Conservation (phyloP, 2,113 vertebrate species). For the Phalacrocorax pelagicus region DNA sequence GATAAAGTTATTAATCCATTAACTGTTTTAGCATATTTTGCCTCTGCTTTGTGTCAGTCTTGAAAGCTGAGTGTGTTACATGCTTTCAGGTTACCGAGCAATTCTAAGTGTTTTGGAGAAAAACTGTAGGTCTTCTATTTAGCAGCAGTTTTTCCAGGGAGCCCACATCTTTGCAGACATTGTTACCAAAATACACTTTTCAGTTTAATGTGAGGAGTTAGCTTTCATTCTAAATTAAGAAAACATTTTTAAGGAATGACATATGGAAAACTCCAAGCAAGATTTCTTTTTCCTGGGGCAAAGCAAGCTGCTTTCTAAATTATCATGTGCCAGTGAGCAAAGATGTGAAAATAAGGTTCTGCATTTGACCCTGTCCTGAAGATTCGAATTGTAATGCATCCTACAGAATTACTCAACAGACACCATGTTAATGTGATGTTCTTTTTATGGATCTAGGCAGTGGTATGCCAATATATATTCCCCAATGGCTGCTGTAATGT, state of each 20-base stretch:
- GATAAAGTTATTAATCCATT: background rate
- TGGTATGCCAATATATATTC: background rate
- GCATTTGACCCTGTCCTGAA: background rate
- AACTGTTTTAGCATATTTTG: background rate
- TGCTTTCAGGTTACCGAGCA: background rate
- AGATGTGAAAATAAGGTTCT: background rate
- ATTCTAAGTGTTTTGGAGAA: background rate
- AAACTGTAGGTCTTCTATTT: background rate
- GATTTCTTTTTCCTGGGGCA: background rate
- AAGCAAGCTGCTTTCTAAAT: conserved; percentile 29
- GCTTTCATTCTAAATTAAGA: background rate
- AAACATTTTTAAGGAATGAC: background rate
- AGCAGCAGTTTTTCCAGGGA: background rate
- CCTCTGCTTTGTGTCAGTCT: background rate
- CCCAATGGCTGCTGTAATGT: background rate
- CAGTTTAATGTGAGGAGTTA: background rate
- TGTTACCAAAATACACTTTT: background rate
- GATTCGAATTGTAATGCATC: background rate
- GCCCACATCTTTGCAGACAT: background rate
- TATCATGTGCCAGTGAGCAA: background rate
- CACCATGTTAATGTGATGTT: background rate
- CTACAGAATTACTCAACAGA: background rate
- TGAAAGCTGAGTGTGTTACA: background rate
- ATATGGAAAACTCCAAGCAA: background rate
- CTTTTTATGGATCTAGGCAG: background rate